phyloP scores from a whole-genome alignment of 1,140 invertebrate species.

The Nasonia longicornis region DNA sequence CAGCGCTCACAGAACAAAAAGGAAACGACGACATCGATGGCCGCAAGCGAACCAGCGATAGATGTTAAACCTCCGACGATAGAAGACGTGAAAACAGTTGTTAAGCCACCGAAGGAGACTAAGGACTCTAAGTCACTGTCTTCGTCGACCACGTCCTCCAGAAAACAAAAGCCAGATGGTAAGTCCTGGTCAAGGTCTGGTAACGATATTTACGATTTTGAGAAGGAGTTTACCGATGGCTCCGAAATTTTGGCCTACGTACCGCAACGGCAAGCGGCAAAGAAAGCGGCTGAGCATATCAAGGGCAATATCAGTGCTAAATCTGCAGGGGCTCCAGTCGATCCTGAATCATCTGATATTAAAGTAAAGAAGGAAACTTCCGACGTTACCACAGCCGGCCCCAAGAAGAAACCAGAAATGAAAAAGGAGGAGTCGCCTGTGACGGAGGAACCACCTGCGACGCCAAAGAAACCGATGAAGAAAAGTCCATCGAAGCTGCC shows the following conservation, averaged over 20 bases:
- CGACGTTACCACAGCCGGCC: conserved; percentile 42
- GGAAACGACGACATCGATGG: conserved; percentile 8
- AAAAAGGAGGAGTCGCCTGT: conserved; percentile 57
- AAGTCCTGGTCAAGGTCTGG: conserved; percentile 58
- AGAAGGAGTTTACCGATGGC: conserved; percentile 74
- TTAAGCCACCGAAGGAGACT: conserved; percentile 64
- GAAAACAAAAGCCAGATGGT: conserved; percentile 40
- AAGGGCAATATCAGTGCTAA: conserved; percentile 82
- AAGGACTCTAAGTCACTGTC: conserved; percentile 59
- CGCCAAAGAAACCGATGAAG: conserved; percentile 55
- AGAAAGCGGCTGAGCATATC: conserved; percentile 90
- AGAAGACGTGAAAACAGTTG: conserved; percentile 52
- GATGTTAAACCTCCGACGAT: conserved; percentile 54
- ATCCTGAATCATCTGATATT: conserved; percentile 49
- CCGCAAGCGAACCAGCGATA: background rate
- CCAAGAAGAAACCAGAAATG: conserved; percentile 61
- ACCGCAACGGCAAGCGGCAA: conserved; percentile 89
- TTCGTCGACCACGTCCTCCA: background rate
- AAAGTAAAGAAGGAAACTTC: conserved; percentile 63
- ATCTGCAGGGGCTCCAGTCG: conserved; percentile 58
- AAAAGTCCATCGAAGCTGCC: conserved; percentile 51
- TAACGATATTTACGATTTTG: conserved; percentile 74
- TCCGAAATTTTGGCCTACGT: conserved; percentile 85
- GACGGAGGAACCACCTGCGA: conserved; percentile 58
- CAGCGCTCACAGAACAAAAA: conserved; percentile 61